These are phyloP conservation scores for Drosophila subpulchrella DNA, from an alignment of 1,140 invertebrate species.

Conservation along the genomic window DNA sequence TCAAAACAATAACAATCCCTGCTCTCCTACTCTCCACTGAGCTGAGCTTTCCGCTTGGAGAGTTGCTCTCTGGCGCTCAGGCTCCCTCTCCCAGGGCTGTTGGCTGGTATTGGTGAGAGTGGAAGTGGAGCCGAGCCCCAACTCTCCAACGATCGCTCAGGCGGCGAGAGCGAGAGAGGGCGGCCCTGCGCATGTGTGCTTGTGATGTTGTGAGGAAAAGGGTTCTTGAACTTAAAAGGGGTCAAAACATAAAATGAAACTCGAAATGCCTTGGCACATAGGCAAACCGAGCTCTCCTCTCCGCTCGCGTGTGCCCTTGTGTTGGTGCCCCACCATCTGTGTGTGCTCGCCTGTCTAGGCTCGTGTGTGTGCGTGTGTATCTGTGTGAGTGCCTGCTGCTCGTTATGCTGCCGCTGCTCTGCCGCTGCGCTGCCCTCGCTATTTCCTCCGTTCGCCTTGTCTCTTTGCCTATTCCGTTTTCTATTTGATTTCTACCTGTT, in stretches of 20 bases:
- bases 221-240: slow-evolving; percentile 83
- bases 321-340: slow-evolving; percentile 21
- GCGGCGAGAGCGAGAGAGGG: slow-evolving; percentile 54
- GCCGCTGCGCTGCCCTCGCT: slow-evolving; percentile 53
- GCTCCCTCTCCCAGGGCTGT: slow-evolving; percentile 20
- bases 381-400: slow-evolving; percentile 45
- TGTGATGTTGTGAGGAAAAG: slow-evolving; percentile 71
- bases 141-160: slow-evolving; percentile 66
- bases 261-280: slow-evolving; percentile 81
- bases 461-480: slow-evolving; percentile 81
- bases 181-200: slow-evolving; percentile 27
- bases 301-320: slow-evolving; percentile 35
- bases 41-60: slow-evolving; percentile 67
- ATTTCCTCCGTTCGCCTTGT: slow-evolving; percentile 62
- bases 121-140: slow-evolving; percentile 32
- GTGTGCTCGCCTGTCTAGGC: slow-evolving; percentile 23
- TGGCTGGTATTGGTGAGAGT: slow-evolving; percentile 37
- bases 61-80: slow-evolving; percentile 31
- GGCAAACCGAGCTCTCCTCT: slow-evolving; percentile 68
- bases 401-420: slow-evolving; percentile 64
- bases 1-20: slow-evolving; percentile 79
- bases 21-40: slow-evolving; percentile 66
- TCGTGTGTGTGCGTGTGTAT: slow-evolving; percentile 9
- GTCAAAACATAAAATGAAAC: slow-evolving; percentile 83
- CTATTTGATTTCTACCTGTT: slow-evolving; percentile 83